Conservation (phyloP, 2,797 vertebrate species). For the Ceryle rudis region DNA sequence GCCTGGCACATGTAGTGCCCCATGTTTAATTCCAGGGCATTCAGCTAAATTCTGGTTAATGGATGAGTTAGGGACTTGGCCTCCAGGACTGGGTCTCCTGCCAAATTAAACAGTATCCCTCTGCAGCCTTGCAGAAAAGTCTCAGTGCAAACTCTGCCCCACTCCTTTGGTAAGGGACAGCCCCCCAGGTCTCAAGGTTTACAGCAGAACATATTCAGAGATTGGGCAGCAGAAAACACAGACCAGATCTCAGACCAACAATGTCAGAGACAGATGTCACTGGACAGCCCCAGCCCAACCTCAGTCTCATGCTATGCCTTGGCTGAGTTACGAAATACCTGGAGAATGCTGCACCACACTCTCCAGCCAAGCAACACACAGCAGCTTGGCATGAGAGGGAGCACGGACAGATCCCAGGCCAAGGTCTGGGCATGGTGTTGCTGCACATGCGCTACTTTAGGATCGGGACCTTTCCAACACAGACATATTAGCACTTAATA, state of each 20-base stretch:
- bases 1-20: neutral
- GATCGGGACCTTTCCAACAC: neutral
- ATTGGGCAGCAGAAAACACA: neutral
- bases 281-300: neutral
- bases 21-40: neutral
- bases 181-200: neutral
- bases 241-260: neutral
- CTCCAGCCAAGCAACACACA: neutral
- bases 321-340: neutral
- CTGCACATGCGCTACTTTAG: neutral
- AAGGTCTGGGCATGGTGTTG: neutral
- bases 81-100: neutral
- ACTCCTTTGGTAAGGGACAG: neutral
- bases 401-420: neutral
- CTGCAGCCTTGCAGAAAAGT: neutral
- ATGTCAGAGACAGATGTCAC: neutral
- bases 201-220: neutral
- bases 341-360: fast-evolving
- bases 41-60: neutral
- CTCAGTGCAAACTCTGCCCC: neutral
- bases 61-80: neutral
- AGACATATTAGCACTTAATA: neutral
- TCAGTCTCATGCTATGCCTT: neutral
- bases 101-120: neutral
- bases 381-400: neutral